A percentile compares a stretch with the other conserved stretches of the same genome.
Evolutionary conservation across 2,888 invertebrate species (phyloP).

Genomic region (Diarsia brunnea): DNA sequence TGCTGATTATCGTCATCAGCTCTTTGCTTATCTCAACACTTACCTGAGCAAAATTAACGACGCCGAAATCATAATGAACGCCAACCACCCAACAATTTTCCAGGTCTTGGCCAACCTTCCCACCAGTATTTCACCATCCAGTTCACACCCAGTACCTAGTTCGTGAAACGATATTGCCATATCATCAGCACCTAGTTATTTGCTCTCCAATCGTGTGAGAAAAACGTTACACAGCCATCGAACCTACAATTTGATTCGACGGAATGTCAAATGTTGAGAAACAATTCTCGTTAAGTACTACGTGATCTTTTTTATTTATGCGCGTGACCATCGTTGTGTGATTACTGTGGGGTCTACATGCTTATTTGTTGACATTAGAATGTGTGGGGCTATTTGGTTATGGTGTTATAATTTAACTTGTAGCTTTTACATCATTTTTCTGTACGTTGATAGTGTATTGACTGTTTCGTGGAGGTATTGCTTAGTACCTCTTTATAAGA

Average conservation of each 20-base stretch:
- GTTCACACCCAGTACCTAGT: conserved; percentile 81
- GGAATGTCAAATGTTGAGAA: conserved; percentile 89
- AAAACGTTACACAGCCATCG: conserved; percentile 84
- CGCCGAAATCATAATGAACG: rapidly evolving
- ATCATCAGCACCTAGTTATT: conserved; percentile 89
- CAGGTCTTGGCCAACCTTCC: conserved; percentile 38
- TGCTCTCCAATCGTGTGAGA: conserved; percentile 89
- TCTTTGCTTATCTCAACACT: background rate
- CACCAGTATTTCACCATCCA: conserved; percentile 67
- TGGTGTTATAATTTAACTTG: conserved; percentile 34
- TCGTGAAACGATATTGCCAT: conserved; percentile 85
- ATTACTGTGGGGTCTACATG: conserved; percentile 55
- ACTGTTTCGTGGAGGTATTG: background rate
- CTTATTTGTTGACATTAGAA: conserved; percentile 63
- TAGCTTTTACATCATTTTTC: background rate
- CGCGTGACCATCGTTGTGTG: conserved; percentile 78
- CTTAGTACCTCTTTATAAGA: background rate
- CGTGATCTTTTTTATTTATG: conserved; percentile 58
- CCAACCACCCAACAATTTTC: conserved; percentile 6
- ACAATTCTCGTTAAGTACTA: conserved; percentile 69
- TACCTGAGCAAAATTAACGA: background rate
- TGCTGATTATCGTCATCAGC: background rate
- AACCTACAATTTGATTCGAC: conserved; percentile 83
- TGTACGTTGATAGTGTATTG: background rate
- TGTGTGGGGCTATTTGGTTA: conserved; percentile 32